phyloP scores from a whole-genome alignment of 2,113 vertebrate species.

The Vulpes lagopus region DNA sequence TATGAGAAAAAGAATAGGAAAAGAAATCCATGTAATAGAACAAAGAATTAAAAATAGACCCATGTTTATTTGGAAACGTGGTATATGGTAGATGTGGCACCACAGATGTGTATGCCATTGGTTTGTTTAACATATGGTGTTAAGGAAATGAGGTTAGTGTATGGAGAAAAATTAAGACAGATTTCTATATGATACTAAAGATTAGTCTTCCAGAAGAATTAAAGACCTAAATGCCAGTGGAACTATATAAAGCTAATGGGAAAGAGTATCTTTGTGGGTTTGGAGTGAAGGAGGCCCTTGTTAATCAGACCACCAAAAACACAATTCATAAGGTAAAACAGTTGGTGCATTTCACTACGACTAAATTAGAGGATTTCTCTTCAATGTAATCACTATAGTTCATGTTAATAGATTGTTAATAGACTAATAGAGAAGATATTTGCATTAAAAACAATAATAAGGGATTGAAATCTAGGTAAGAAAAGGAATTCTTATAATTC shows the following conservation, averaged over 20 bases:
- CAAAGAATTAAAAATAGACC: conserved; percentile 19
- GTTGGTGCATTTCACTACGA: background rate
- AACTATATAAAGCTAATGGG: background rate
- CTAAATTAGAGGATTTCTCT: background rate
- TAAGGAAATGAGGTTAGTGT: background rate
- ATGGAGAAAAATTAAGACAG: background rate
- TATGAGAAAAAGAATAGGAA: background rate
- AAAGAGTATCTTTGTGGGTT: conserved; percentile 21
- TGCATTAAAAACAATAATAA: background rate
- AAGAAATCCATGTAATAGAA: background rate
- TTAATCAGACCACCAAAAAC: background rate
- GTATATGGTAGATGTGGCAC: background rate
- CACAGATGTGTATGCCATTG: background rate
- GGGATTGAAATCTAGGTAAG: background rate
- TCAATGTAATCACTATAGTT: background rate
- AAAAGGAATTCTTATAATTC: conserved; percentile 26
- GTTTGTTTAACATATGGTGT: background rate
- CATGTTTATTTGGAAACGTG: background rate
- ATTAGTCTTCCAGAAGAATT: conserved; percentile 48
- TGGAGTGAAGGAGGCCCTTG: background rate
- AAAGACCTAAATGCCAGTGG: background rate
- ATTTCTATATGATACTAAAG: background rate
- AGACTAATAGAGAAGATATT: background rate
- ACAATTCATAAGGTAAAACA: background rate
- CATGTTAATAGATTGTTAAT: background rate